Evolutionary conservation across 2,888 invertebrate species (phyloP), one percentile per base, ranked within the genome.

Genomic region (Brenthis ino): DNA sequence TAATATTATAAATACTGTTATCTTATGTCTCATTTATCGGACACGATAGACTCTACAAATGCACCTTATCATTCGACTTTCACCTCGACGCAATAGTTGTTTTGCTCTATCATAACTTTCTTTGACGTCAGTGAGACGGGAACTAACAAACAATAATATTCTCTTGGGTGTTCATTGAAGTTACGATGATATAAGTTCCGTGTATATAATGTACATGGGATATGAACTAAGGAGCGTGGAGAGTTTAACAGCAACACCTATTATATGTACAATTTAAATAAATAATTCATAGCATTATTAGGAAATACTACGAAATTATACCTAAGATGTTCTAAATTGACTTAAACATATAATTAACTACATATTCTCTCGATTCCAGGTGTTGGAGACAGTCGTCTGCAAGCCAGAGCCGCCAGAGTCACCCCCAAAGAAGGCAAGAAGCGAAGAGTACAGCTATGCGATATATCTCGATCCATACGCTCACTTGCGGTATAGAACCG

Each of bases 361-460:
- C 8, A 3, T 53, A 8, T 14, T 54, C 65, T 84, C 69, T 84
- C 66, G 60, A 80, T 93, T 93, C 73, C 92, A 93, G 93, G 85
- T 88, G 74, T 83, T 89, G 79, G 93, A 93, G 77, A 85, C 89
- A 16, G 87, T 93, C 74, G 90, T 88, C 69, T 94, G 93, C 86
- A 94, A 93, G 83, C 85, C 93, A 54, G 94, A 93, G 80, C 94
- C 93, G 75, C 88, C 94, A 57, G 95, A 95, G 79, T 94, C 95
- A 76, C 95, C 95, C 73, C 93, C 95, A 74, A 96, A 96, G 88
- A 96, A 96, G 84, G 89, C 93, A 66, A 94, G 95, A 76, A 83
- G 93, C 74, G 94, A 94, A 68, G 95, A 95, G 70, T 94, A 93
- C 78, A 84, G 89, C 65, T 91, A 89, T 80, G 84, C 89, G 14